Base-by-base conservation (phyloP, 1,140 invertebrate species). In the Bombus waltoni region DNA sequence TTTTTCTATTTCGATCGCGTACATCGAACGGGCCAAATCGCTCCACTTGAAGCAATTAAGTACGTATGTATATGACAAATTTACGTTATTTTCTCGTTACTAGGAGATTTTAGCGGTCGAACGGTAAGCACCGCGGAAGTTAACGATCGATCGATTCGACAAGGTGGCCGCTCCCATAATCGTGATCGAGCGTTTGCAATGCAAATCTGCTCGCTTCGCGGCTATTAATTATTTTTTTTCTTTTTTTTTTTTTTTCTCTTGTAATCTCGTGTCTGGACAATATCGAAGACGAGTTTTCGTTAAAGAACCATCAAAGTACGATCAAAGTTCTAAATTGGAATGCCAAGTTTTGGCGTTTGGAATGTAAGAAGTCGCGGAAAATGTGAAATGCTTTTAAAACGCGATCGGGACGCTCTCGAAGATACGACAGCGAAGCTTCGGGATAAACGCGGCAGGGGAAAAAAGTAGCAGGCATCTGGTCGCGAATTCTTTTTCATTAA, bases 401-500 rank as follows among this genome's bases (percentile, higher is more conserved):
- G 28, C 38, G 8, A 53, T 38, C 13, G 35, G 44, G 35, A 53
- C 73, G 53, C 32, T n/a, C 32, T 8, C 47, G 47, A 53, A 53
- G 62, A n/a, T 28, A 68, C 62, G 42, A 44, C 44, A 47, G n/a
- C 47, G 28, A 72, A 59, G 82, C 70, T 79, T n/a, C 38, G 53
- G 35, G 57, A 59, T 35, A 42, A 62, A 79, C 32, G 22, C 28
- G 18, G 15, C 8, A 2, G 8, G 57, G 28, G 25, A 38, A 84
- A 71, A 35, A n/a, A 57, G n/a, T 28, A 38, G 5, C 76, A 22
- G 18, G 25, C 76, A 84, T 84, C 83, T 76, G 83, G 81, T 83
- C 22, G 73, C 47, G 81, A 79, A 79, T 84, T 72, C 68, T 71
- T 79, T 84, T 68, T 84, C 76, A 84, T 80, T 62, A 80, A 72